These are phyloP conservation scores for Araneus ventricosus DNA, from an alignment of 1,140 invertebrate genomes.

Conservation along the genomic window DNA sequence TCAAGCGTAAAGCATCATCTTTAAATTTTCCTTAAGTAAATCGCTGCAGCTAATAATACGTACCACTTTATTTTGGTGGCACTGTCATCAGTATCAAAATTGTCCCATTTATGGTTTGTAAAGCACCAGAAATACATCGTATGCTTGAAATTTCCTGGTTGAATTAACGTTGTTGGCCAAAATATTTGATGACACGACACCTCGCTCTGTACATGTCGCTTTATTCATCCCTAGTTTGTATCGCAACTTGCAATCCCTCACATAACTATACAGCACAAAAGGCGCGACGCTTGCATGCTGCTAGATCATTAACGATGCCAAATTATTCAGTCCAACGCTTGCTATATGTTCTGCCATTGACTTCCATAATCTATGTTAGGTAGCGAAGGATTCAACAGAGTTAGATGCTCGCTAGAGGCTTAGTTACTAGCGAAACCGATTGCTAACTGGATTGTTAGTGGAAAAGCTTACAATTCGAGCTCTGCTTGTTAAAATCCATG, in stretches of 20 bases:
- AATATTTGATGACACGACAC: constrained; percentile 12
- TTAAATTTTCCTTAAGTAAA: too few species aligned
- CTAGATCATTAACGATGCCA: constrained; percentile 43
- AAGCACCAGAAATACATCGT: not conserved
- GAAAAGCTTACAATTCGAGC: not conserved
- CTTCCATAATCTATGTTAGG: constrained; percentile 42
- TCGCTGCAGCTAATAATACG: too few species aligned
- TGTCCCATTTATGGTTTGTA: not conserved
- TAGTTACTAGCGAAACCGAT: constrained; percentile 3
- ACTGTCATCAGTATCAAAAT: not conserved
- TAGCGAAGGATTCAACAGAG: constrained; percentile 42
- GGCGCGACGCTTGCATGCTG: not conserved
- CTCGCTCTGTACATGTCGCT: not conserved
- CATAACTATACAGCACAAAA: not conserved
- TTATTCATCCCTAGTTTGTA: not conserved
- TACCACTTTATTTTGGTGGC: too few species aligned
- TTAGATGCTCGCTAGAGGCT: constrained; percentile 8
- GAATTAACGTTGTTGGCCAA: constrained; percentile 9
- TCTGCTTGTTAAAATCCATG: too few species aligned
- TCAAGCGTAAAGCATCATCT: too few species aligned
- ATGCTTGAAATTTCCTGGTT: not conserved
- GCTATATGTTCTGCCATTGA: not conserved
- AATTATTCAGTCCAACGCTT: constrained; percentile 65
- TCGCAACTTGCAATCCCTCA: not conserved
- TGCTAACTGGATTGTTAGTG: not conserved